Conservation (phyloP, 53 echinoderm and acorn worm species). For the Temnopleurus reevesii region DNA sequence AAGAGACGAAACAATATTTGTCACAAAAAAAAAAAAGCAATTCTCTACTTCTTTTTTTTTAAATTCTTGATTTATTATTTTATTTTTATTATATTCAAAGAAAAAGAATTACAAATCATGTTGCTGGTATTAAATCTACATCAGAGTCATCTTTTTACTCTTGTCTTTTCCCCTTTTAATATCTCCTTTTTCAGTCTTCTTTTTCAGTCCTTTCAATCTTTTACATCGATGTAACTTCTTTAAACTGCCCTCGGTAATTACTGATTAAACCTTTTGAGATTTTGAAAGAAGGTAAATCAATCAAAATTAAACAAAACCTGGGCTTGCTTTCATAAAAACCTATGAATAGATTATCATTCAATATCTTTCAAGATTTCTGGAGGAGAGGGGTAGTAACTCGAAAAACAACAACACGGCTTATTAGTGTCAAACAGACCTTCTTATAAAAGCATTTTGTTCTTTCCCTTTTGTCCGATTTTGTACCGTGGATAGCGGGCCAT, state of each 20-base stretch:
- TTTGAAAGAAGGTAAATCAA: not conserved
- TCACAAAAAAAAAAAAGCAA: no score
- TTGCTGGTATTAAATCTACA: no score
- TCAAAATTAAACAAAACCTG: not conserved
- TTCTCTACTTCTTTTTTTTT: no score
- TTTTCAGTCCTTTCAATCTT: not conserved
- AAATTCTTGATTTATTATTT: no score
- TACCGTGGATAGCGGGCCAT: not conserved
- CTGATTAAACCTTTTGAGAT: not conserved
- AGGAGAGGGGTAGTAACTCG: not conserved
- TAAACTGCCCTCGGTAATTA: not conserved
- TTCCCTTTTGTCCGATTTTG: not conserved
- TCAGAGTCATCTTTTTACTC: no score
- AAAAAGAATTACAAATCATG: no score
- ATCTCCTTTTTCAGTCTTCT: no score
- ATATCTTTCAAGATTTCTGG: not conserved
- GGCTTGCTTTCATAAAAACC: not conserved
- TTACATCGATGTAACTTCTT: not conserved
- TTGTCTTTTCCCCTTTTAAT: no score
- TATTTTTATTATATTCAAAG: no score
- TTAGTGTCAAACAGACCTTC: not conserved
- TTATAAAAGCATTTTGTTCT: constrained; percentile 44
- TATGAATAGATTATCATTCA: not conserved
- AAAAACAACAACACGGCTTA: not conserved
- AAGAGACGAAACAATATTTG: not conserved